Conservation (phyloP, 2,113 vertebrate species). For the Prochilodus magdalenae region DNA sequence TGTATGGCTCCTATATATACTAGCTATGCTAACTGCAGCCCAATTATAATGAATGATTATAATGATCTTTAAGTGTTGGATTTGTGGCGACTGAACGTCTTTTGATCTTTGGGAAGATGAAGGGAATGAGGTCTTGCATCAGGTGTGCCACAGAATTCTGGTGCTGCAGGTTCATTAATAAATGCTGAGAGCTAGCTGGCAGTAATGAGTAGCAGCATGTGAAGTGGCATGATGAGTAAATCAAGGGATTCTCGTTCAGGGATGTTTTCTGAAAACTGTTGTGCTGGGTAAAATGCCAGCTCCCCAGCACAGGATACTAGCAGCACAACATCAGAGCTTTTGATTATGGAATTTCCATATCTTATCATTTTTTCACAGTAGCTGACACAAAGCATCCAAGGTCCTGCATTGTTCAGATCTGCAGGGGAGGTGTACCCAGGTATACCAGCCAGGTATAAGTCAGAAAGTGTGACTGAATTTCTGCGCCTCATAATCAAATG, state of each 20-base stretch:
- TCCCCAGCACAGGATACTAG: neutral
- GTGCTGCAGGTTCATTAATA: slow-evolving; percentile 2
- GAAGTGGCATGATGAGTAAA: slow-evolving; percentile 15
- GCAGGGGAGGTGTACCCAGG: too few species aligned
- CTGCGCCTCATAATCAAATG: too few species aligned
- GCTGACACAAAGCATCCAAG: neutral
- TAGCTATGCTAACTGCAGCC: neutral
- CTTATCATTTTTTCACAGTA: neutral
- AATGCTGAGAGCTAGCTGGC: neutral
- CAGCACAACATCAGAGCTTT: too few species aligned
- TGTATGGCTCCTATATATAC: neutral
- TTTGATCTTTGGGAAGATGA: neutral
- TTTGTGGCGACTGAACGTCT: slow-evolving; percentile 3
- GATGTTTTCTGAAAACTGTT: neutral
- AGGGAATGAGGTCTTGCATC: slow-evolving; percentile 10
- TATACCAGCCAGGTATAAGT: too few species aligned
- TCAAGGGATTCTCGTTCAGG: neutral
- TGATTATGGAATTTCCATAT: too few species aligned
- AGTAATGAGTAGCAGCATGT: slow-evolving; percentile 29
- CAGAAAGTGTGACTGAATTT: too few species aligned
- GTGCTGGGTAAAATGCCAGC: neutral
- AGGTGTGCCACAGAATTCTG: slow-evolving; percentile 18
- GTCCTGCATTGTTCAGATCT: too few species aligned
- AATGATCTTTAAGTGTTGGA: neutral
- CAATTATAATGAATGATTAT: neutral